A percentile compares a stretch with the other conserved stretches of the same genome.
Evolutionary conservation across 64 coral and sea anemone genomes (phyloP).

Genomic region (Hydrozoanthus tunicans): DNA sequence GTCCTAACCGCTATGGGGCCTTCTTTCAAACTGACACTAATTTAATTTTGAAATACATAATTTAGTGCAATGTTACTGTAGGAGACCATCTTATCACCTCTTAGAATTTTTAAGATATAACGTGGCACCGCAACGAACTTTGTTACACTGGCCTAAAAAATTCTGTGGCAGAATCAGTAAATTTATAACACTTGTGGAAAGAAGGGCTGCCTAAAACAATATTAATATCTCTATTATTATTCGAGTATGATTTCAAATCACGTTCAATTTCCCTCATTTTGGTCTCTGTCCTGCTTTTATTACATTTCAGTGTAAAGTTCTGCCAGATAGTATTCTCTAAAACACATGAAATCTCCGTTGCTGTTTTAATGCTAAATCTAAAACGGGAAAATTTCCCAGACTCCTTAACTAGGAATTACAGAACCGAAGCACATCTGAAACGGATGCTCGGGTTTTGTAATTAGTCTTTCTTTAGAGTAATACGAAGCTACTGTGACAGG

Average conservation of each 20-base stretch:
- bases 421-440: neutral
- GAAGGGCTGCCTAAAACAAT: neutral
- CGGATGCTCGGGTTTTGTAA: neutral
- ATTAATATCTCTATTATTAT: neutral
- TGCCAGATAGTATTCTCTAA: neutral
- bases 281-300: neutral
- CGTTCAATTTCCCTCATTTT: neutral
- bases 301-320: neutral
- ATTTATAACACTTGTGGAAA: neutral
- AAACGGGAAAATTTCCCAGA: neutral
- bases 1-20: too few relatives aligned
- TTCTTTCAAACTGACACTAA: neutral
- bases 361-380: neutral
- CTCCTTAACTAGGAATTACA: neutral
- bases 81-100: neutral
- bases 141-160: neutral
- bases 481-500: neutral
- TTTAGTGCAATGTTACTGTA: neutral
- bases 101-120: neutral
- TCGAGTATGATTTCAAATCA: neutral
- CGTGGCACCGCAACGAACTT: neutral
- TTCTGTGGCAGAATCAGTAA: neutral
- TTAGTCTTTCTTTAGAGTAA: neutral
- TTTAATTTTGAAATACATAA: neutral
- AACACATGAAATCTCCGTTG: constrained; percentile 9